These are phyloP conservation scores for Lordiphosa mommai DNA, from an alignment of 1,140 invertebrate genomes.

Conservation along the genomic window DNA sequence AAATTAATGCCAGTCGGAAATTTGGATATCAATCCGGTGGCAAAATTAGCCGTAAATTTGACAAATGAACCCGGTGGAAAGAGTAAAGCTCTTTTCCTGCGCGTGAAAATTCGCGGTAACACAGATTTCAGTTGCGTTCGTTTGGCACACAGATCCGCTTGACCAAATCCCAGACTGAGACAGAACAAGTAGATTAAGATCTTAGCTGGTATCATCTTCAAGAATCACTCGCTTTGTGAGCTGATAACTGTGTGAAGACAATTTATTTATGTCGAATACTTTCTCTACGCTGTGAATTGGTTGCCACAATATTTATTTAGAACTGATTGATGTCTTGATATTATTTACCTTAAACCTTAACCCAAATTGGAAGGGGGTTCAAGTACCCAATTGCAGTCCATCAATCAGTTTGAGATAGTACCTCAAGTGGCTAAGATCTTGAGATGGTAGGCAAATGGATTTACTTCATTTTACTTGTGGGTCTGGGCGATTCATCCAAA, in stretches of 20 bases:
- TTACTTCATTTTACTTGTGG: neutral
- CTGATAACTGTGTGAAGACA: slow-evolving; percentile 1
- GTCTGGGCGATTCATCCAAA: neutral
- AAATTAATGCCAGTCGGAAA: slow-evolving; percentile 62
- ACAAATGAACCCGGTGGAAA: slow-evolving; percentile 58
- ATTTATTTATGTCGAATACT: slow-evolving; percentile 8
- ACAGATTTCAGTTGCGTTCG: slow-evolving; percentile 18
- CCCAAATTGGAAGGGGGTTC: slow-evolving; percentile 24
- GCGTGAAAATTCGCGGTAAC: slow-evolving; percentile 38
- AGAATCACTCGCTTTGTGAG: neutral
- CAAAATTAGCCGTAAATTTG: slow-evolving; percentile 55
- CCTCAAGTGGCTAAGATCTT: neutral
- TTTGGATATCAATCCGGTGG: slow-evolving; percentile 43
- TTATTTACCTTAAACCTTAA: slow-evolving; percentile 8
- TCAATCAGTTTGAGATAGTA: neutral
- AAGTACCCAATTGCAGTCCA: neutral
- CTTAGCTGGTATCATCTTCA: slow-evolving; percentile 38
- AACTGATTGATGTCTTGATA: slow-evolving; percentile 54
- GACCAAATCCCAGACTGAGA: slow-evolving; percentile 2
- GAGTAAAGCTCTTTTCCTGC: slow-evolving; percentile 50
- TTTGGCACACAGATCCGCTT: neutral
- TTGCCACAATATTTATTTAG: slow-evolving; percentile 53
- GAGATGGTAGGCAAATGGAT: neutral
- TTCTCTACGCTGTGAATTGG: slow-evolving; percentile 20
- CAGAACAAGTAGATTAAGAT: slow-evolving; percentile 24